These are phyloP conservation scores for Allacma fusca DNA, from an alignment of 2,888 invertebrate species.

Conservation along the genomic window DNA sequence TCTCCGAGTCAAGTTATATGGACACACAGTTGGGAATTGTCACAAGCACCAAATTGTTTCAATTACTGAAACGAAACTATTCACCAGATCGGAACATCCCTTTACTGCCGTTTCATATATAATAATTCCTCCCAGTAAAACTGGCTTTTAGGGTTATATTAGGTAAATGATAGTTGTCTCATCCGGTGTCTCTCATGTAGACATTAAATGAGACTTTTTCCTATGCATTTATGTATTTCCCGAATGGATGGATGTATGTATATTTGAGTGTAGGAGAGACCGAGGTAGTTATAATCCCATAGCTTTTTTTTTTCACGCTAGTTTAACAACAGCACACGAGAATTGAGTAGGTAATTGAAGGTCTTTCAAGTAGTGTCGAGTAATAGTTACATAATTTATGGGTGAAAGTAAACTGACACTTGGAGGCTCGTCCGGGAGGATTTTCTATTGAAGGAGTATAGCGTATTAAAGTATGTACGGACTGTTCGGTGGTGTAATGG, in stretches of 20 bases:
- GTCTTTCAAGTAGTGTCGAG: conserved; percentile 35
- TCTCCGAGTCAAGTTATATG: background rate
- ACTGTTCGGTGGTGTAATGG: background rate
- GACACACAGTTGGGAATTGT: background rate
- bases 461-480: background rate
- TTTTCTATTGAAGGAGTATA: background rate
- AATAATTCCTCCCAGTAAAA: background rate
- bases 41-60: conserved; percentile 5
- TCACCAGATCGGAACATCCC: background rate
- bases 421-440: background rate
- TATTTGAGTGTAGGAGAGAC: background rate
- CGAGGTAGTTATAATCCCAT: conserved; percentile 35
- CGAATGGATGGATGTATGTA: background rate
- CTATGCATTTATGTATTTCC: background rate
- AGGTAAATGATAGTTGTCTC: too few species aligned
- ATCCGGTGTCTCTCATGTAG: too few species aligned
- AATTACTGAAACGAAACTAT: background rate
- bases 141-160: too few species aligned
- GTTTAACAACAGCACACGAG: conserved; percentile 39
- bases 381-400: conserved; percentile 33
- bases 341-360: conserved; percentile 34
- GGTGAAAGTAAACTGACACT: conserved; percentile 39
- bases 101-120: background rate
- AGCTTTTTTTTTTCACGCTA: conserved; percentile 55
- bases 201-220: too few species aligned